Evolutionary conservation across 1,140 invertebrate genomes (phyloP), one percentile per base, ranked within the genome.

Genomic region (Habropoda laboriosa): DNA sequence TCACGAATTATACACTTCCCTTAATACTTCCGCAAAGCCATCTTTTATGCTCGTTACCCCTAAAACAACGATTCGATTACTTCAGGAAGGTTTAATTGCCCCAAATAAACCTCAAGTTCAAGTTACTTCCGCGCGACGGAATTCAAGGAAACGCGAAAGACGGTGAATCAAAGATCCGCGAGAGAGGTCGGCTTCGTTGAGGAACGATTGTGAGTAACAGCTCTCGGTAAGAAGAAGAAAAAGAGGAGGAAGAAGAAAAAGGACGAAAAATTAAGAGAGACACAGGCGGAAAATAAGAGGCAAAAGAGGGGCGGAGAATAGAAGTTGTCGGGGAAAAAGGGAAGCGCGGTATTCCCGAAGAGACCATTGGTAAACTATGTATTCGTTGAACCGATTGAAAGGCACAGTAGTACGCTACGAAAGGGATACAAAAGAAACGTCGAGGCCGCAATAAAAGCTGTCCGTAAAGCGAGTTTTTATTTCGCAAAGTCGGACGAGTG

Each of bases 391-490:
- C 80, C 88, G 90, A 91, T 91, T 90, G 90, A 91, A 91, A 89
- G 88, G 84, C 81, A 81, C 77, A 79, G 82, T 67, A 61, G 85
- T 80, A 86, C 79, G 82, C 75, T 79, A 86, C 77, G 79, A 87
- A 89, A 89, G 85, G 78, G 84, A 87, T 88, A 91, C 88, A 91
- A 90, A 90, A 89, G 87, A 86, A 89, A 90, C 74, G 87, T 85
- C 82, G 82, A 88, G 85, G 86, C 88, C 87, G 89, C 90, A 92
- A 91, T 91, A 89, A 91, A 91, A 91, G 90, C 89, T 89, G 79
- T 81, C 86, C 85, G 89, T 88, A 92, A 91, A 92, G 88, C 87
- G 88, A 90, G 89, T 90, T 92, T 91, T 92, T 92, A 91, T 92
- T 92, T 92, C 86, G 85, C 87, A 89, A 91, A 90, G 89, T 91